Conservation (phyloP, 1,140 invertebrate genomes). For the Neodiprion fabricii region DNA sequence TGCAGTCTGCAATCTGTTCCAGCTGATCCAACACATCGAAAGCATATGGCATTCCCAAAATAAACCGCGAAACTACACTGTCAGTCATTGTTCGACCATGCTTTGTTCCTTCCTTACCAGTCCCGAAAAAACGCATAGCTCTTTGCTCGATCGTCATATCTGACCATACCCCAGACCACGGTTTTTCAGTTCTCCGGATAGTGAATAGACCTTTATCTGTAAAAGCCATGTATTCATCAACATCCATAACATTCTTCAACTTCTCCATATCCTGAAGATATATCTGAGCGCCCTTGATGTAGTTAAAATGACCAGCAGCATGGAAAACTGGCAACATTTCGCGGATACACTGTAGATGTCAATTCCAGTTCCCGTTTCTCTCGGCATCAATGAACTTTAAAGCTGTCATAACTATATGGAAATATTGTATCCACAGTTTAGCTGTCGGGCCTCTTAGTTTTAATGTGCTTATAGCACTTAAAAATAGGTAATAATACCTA, state of each 20-base stretch:
- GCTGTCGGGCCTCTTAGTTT: constrained; percentile 32
- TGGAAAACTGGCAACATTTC: constrained; percentile 49
- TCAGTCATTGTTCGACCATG: constrained; percentile 30
- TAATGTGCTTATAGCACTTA: background rate
- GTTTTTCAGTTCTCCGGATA: constrained; percentile 44
- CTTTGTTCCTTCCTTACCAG: constrained; percentile 20
- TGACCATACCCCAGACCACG: constrained; percentile 52
- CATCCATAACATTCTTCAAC: constrained; percentile 38
- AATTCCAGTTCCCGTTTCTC: constrained; percentile 38
- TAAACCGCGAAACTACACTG: constrained; percentile 25
- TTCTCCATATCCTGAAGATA: constrained; percentile 49
- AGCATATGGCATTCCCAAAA: constrained; percentile 26
- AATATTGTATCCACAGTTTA: constrained; percentile 29
- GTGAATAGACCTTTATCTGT: constrained; percentile 40
- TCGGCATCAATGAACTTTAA: constrained; percentile 31
- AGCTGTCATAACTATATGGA: constrained; percentile 16
- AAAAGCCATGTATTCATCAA: constrained; percentile 41
- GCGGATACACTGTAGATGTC: constrained; percentile 34
- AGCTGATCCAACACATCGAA: constrained; percentile 34
- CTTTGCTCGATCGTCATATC: constrained; percentile 51
- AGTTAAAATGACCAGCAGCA: constrained; percentile 44
- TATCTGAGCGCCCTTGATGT: constrained; percentile 47
- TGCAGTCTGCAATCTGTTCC: constrained; percentile 45
- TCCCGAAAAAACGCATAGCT: constrained; percentile 48
- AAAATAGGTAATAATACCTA: no score